These are phyloP conservation scores for Syrmaticus mikado DNA, from an alignment of 2,113 vertebrate species.

Conservation along the genomic window DNA sequence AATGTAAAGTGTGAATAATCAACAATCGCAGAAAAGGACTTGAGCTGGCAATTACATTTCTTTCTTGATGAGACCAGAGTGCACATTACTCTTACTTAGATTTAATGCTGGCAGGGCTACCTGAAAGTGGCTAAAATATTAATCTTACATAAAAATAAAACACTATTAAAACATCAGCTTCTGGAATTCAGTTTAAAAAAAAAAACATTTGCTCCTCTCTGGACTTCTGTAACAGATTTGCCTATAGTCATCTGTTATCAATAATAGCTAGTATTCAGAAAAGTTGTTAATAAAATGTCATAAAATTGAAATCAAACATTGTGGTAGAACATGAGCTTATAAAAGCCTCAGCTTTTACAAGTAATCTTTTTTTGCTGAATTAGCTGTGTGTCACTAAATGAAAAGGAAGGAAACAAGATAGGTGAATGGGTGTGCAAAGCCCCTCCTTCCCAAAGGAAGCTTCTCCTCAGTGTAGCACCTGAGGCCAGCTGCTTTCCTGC, in stretches of 20 bases:
- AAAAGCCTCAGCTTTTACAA: neutral
- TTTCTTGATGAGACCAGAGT: accelerated
- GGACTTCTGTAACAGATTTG: neutral
- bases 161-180: neutral
- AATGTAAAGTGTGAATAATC: neutral
- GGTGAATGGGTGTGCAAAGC: neutral
- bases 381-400: neutral
- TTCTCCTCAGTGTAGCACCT: neutral
- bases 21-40: neutral
- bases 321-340: accelerated
- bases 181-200: neutral
- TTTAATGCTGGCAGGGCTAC: neutral
- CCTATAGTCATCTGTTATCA: neutral
- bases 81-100: neutral
- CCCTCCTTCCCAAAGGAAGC: neutral
- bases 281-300: neutral
- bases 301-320: neutral
- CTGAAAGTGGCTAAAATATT: neutral
- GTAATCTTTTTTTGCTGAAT: neutral
- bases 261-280: neutral
- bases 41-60: neutral
- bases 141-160: neutral
- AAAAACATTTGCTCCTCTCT: neutral
- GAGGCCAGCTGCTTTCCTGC: accelerated
- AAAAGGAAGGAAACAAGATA: neutral